Evolutionary conservation across 2,888 invertebrate species (phyloP).

Genomic region (Microctonus brassicae): DNA sequence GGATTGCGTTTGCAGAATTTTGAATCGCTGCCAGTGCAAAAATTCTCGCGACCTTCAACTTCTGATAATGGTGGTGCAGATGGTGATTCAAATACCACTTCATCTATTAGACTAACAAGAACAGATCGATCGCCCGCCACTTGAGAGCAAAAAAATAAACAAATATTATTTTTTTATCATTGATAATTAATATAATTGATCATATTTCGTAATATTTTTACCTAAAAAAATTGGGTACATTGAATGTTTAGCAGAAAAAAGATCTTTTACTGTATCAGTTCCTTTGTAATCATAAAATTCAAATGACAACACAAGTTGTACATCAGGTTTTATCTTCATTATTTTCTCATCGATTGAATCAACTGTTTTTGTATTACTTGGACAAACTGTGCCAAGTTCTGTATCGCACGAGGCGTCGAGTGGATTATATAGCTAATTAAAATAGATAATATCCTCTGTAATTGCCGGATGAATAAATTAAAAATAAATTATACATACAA

Average conservation of each 20-base stretch:
- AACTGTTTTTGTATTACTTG: slow-evolving; percentile 82
- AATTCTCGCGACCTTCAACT: slow-evolving; percentile 79
- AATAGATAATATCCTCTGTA: no score
- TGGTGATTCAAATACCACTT: slow-evolving; percentile 83
- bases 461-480: no score
- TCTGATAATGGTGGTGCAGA: slow-evolving; percentile 86
- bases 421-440: slow-evolving; percentile 80
- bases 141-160: slow-evolving; percentile 66
- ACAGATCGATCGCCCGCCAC: slow-evolving; percentile 82
- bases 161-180: not conserved
- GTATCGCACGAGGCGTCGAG: slow-evolving; percentile 82
- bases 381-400: slow-evolving; percentile 80
- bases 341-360: slow-evolving; percentile 78
- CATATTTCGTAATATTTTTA: not conserved
- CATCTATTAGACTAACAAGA: slow-evolving; percentile 82
- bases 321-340: slow-evolving; percentile 81
- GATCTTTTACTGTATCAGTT: not conserved
- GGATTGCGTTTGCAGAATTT: slow-evolving; percentile 75
- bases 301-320: slow-evolving; percentile 85
- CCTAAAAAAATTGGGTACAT: slow-evolving; percentile 14
- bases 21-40: slow-evolving; percentile 86
- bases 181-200: not conserved
- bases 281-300: slow-evolving; percentile 77
- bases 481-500: no score
- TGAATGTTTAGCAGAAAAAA: slow-evolving; percentile 5